These are phyloP conservation scores for Drosophila nebulosa DNA, from an alignment of 1,140 invertebrate species.

Conservation along the genomic window DNA sequence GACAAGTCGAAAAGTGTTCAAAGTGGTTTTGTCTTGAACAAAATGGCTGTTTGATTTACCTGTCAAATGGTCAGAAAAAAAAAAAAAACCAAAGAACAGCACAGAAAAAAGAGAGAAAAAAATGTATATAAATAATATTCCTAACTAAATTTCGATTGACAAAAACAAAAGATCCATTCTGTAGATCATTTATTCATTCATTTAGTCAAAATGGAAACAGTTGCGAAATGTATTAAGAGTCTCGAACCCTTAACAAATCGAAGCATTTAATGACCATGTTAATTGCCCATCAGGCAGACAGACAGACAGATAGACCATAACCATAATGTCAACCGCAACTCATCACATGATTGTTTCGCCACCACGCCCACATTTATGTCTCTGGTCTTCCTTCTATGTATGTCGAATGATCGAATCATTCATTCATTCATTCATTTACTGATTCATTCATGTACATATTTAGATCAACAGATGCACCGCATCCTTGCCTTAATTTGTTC, in stretches of 20 bases:
- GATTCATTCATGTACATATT: neutral
- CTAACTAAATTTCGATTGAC: too few relatives aligned
- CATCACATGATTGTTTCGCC: slow-evolving; percentile 42
- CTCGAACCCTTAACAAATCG: neutral
- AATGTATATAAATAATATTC: too few relatives aligned
- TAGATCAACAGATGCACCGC: slow-evolving; percentile 67
- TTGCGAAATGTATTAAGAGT: slow-evolving; percentile 55
- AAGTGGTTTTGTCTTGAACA: slow-evolving; percentile 34
- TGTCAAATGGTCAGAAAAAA: slow-evolving; percentile 21
- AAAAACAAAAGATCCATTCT: too few relatives aligned
- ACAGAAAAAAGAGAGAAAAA: neutral
- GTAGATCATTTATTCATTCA: too few relatives aligned
- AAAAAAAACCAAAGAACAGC: neutral
- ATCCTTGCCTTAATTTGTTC: slow-evolving; percentile 47
- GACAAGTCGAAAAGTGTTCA: neutral
- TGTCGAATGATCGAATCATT: neutral
- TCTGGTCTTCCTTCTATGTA: too few relatives aligned
- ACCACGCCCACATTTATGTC: slow-evolving; percentile 51
- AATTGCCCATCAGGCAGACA: slow-evolving; percentile 60
- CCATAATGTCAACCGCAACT: slow-evolving; percentile 50
- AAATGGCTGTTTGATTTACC: slow-evolving; percentile 47
- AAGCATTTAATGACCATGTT: slow-evolving; percentile 58
- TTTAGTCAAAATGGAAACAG: slow-evolving; percentile 42
- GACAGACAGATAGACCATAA: slow-evolving; percentile 52
- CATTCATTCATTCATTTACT: neutral